Evolutionary conservation across 1,140 invertebrate species (phyloP).

Genomic region (Aradophagus sp.): DNA sequence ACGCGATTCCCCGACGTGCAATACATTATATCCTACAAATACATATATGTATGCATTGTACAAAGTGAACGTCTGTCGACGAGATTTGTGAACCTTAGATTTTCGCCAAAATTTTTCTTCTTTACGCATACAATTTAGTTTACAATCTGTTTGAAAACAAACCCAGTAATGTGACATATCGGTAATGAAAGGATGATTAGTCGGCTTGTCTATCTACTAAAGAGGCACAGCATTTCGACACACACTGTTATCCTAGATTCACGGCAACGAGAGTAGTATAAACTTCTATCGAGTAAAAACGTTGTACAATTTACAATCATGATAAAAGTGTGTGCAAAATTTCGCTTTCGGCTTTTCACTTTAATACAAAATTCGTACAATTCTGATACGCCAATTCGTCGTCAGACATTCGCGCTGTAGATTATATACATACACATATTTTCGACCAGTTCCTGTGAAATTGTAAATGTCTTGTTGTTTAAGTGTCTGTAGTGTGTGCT

Average conservation of each 20-base stretch:
- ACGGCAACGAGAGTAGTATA: too few relatives aligned
- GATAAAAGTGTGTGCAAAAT: background rate
- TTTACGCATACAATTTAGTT: too few relatives aligned
- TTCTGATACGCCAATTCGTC: slow-evolving; percentile 26
- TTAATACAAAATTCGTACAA: slow-evolving; percentile 14
- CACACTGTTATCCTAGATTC: too few relatives aligned
- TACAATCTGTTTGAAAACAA: too few relatives aligned
- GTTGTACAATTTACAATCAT: too few relatives aligned
- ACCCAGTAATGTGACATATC: too few relatives aligned
- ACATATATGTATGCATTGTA: slow-evolving; percentile 46
- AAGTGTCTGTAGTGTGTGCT: slow-evolving; percentile 30
- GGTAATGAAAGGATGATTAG: too few relatives aligned
- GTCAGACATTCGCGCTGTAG: slow-evolving; percentile 40
- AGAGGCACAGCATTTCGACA: too few relatives aligned
- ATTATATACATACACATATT: slow-evolving; percentile 55
- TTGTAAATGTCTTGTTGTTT: slow-evolving; percentile 32
- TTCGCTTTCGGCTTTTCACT: slow-evolving; percentile 3
- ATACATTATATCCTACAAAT: slow-evolving; percentile 48
- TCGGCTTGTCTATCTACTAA: too few relatives aligned
- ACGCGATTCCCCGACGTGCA: slow-evolving; percentile 42
- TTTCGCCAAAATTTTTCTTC: too few relatives aligned
- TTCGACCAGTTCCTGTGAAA: slow-evolving; percentile 24
- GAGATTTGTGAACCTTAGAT: background rate
- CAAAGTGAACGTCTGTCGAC: slow-evolving; percentile 48
- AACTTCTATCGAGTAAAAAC: too few relatives aligned